Evolutionary conservation across 2,888 invertebrate species (phyloP).

Genomic region (Hylaea fasciaria): DNA sequence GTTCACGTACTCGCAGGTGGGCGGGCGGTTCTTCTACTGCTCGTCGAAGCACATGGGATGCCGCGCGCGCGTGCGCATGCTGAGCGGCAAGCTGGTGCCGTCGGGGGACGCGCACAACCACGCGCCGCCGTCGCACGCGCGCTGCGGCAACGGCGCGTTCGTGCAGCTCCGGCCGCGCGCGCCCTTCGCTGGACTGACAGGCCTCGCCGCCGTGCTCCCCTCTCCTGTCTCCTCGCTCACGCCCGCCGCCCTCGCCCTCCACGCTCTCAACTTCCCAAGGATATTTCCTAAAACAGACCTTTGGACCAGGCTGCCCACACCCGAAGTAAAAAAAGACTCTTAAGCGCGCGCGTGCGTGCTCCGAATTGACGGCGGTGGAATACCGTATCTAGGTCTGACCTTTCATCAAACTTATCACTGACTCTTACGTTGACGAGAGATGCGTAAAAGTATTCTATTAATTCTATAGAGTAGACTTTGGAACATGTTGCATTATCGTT

Average conservation of each 20-base stretch:
- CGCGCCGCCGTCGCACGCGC: slow-evolving; percentile 77
- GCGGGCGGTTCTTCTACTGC: slow-evolving; percentile 81
- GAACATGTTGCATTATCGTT: too few species aligned
- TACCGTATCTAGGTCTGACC: too few species aligned
- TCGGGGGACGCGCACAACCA: slow-evolving; percentile 78
- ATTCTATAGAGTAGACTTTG: too few species aligned
- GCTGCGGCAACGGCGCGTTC: slow-evolving; percentile 80
- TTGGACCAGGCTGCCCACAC: slow-evolving; percentile 66
- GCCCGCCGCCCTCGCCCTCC: slow-evolving; percentile 68
- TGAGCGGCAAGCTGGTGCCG: slow-evolving; percentile 71
- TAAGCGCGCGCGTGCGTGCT: slow-evolving; percentile 33
- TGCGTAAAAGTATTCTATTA: too few species aligned
- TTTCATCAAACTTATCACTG: too few species aligned
- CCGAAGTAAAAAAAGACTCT: slow-evolving; percentile 69
- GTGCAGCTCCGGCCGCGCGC: slow-evolving; percentile 74
- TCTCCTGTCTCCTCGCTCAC: slow-evolving; percentile 64
- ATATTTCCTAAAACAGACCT: slow-evolving; percentile 76
- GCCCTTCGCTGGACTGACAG: slow-evolving; percentile 31
- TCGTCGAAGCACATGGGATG: slow-evolving; percentile 82
- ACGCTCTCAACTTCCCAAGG: slow-evolving; percentile 72
- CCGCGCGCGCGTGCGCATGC: slow-evolving; percentile 71
- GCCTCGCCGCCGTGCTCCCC: slow-evolving; percentile 56
- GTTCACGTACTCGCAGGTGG: slow-evolving; percentile 80
- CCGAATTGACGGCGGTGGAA: too few species aligned
- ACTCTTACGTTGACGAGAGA: too few species aligned